Evolutionary conservation across 1,140 invertebrate species (phyloP), one percentile per base, ranked within the genome.

Genomic region (Micrasema minimum): DNA sequence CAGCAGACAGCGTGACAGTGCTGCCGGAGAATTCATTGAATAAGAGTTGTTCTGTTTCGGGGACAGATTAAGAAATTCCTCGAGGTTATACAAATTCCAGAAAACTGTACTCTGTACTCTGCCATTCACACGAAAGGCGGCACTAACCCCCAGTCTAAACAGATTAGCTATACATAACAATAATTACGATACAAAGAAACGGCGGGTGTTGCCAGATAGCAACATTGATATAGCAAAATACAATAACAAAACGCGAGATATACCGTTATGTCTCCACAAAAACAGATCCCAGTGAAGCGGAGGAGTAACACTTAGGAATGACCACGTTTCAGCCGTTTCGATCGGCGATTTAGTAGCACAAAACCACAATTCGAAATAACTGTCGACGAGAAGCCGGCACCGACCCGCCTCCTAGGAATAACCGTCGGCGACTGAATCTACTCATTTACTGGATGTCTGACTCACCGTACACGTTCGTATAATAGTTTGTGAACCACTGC

Each of bases 261-360:
- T 59, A 59, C 55, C 55, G 55, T 59, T 59, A 59, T 12, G 31
- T 41, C 35, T 20, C 14, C 55, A 59, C 55, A 59, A 59, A 59
- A 59, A 59, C 16, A 18, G 55, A 20, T 43, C 55, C 14, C 37
- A 41, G 16, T 35, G 37, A 11, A 20, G 55, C 37, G 55, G 35
- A 14, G n/a, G 55, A 59, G 55, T 16, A 22, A 59, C 55, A 59
- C 55, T 43, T 59, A 38, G 37, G 35, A 59, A 16, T 59, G 35
- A 59, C 35, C 55, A 38, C 55, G 55, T 38, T 22, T 59, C 50
- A 16, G 14, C 7, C 50, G 50, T 53, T 53, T 53, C 50, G 20
- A 53, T 53, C 55, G 35, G 16, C 35, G 55, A 59, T 59, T 53
- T 53, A 38, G 55, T 59, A 37, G 55, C 31, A 59, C 55, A 38